phyloP scores from a whole-genome alignment of 2,113 vertebrate species.

The human (Homo sapiens) region DNA sequence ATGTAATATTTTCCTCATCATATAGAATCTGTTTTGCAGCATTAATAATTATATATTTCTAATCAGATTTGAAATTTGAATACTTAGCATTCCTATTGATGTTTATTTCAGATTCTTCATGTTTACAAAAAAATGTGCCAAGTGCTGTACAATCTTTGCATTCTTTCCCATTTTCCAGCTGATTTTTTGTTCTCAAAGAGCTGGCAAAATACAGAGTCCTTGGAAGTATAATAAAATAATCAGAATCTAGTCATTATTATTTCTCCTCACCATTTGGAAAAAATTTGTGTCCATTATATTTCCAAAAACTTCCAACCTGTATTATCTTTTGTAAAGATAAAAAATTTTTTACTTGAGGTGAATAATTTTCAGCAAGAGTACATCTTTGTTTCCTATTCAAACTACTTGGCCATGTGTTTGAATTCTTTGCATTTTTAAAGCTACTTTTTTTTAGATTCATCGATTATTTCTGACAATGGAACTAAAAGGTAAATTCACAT shows the following conservation, averaged over 20 bases:
- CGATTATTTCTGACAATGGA: not conserved
- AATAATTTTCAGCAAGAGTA: not conserved
- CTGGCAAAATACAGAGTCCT: not conserved
- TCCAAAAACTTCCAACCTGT: not conserved
- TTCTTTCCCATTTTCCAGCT: not conserved
- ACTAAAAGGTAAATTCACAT: not conserved
- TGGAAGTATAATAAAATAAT: not conserved
- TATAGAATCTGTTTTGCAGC: not conserved
- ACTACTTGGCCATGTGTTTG: not conserved
- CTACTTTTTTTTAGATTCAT: not conserved
- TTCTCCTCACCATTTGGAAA: not conserved
- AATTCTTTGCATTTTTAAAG: not conserved
- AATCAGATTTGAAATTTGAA: constrained; percentile 11
- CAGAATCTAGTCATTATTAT: not conserved
- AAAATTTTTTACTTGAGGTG: not conserved
- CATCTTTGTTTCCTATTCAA: not conserved
- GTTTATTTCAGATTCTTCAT: not conserved
- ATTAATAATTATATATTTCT: not conserved
- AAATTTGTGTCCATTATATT: not conserved
- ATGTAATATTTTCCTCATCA: not conserved
- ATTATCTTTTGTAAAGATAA: not conserved
- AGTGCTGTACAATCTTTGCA: not conserved
- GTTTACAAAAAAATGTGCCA: not conserved
- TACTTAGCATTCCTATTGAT: not conserved
- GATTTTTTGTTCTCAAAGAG: not conserved